phyloP scores from a whole-genome alignment of 1,140 invertebrate genomes.

The Heliconius melpomene region DNA sequence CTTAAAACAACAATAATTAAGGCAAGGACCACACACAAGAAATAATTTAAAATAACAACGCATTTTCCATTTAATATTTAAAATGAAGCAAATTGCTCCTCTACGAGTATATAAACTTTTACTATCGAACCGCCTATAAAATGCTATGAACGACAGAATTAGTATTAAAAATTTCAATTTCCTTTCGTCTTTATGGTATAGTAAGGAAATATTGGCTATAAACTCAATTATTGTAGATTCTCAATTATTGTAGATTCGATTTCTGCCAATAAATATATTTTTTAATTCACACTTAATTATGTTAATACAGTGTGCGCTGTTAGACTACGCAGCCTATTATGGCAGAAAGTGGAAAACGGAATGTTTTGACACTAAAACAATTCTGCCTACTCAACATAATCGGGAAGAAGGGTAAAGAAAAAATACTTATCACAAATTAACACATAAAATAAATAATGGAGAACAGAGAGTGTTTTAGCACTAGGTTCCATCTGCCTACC shows the following conservation, averaged over 20 bases:
- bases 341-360: neutral
- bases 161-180: slow-evolving; percentile 9
- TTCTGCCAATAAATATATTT: neutral
- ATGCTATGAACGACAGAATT: slow-evolving; percentile 8
- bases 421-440: no score
- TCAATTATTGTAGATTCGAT: neutral
- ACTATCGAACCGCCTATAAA: slow-evolving; percentile 3
- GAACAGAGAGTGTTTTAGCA: neutral
- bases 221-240: neutral
- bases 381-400: no score
- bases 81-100: neutral
- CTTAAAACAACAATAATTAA: neutral
- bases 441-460: no score
- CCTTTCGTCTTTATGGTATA: neutral
- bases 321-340: neutral
- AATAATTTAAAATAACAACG: neutral
- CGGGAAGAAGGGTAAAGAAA: no score
- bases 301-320: no score
- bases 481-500: neutral
- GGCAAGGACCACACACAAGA: slow-evolving; percentile 9
- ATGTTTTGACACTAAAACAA: neutral
- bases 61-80: neutral
- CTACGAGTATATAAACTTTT: slow-evolving; percentile 2
- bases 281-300: no score
- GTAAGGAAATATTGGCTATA: neutral